Evolutionary conservation across 2,797 vertebrate species (phyloP).

Genomic region (Nannoperca obscura): DNA sequence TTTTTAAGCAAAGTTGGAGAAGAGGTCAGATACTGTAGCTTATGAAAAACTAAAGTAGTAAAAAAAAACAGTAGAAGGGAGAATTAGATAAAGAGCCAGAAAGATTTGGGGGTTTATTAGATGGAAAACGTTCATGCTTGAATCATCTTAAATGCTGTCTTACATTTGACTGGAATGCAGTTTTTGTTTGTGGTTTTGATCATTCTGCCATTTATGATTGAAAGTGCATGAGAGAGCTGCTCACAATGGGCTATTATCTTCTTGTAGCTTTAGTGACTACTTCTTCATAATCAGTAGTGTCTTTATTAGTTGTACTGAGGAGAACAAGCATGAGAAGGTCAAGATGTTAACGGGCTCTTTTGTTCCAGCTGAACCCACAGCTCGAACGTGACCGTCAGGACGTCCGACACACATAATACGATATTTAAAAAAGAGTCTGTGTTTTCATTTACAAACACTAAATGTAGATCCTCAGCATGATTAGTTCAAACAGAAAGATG

Average conservation of each 20-base stretch:
- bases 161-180: slow-evolving; percentile 29
- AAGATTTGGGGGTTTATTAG: slow-evolving; percentile 7
- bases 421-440: not conserved
- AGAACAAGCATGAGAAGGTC: slow-evolving; percentile 38
- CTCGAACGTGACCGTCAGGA: slow-evolving; percentile 9
- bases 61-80: not conserved
- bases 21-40: slow-evolving; percentile 1
- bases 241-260: slow-evolving; percentile 35
- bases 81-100: not conserved
- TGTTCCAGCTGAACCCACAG: not conserved
- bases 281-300: slow-evolving; percentile 20
- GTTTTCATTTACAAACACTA: not conserved
- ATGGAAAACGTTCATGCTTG: slow-evolving; percentile 36
- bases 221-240: slow-evolving; percentile 68
- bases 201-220: slow-evolving; percentile 29
- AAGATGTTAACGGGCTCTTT: not conserved
- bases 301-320: not conserved
- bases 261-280: slow-evolving; percentile 19
- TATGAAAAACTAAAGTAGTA: slow-evolving; percentile 2
- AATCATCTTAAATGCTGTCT: slow-evolving; percentile 30
- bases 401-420: slow-evolving; percentile 6
- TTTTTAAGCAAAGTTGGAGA: slow-evolving; percentile 27
- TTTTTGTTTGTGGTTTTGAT: slow-evolving; percentile 46
- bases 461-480: slow-evolving; percentile 4
- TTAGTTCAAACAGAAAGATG: slow-evolving; percentile 12